These are phyloP conservation scores for Aythya baeri DNA, from an alignment of 2,113 vertebrate genomes.

Conservation along the genomic window DNA sequence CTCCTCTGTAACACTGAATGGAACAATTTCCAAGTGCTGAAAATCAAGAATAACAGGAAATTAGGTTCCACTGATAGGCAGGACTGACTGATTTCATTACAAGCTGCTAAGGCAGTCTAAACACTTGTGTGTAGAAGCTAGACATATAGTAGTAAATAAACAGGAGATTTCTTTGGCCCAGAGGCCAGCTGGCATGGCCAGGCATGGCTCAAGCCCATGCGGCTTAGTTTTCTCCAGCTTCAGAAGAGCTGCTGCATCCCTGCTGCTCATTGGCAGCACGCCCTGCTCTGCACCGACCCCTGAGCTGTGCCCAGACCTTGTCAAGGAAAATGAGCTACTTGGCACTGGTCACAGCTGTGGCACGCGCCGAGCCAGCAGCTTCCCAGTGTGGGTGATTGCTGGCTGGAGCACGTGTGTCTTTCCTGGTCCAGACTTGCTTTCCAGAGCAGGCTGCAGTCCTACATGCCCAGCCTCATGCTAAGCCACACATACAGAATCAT, in stretches of 20 bases:
- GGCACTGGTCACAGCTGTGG: slow-evolving; percentile 45
- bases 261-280: slow-evolving; percentile 36
- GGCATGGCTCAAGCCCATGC: neutral
- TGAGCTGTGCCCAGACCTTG: slow-evolving; percentile 46
- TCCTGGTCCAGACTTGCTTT: neutral
- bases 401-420: rapidly evolving
- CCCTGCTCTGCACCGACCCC: neutral
- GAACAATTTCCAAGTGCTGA: neutral
- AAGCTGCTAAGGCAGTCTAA: neutral
- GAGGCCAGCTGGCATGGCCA: neutral
- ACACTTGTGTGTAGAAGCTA: neutral
- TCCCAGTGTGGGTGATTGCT: neutral
- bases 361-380: neutral
- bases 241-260: neutral
- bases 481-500: neutral
- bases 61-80: neutral
- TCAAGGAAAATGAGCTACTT: slow-evolving; percentile 34
- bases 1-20: neutral
- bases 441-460: neutral
- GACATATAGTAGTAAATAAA: neutral
- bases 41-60: neutral
- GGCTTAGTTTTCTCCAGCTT: neutral
- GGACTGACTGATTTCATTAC: neutral
- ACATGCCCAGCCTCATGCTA: neutral
- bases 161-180: neutral